A percentile compares a stretch with the other conserved stretches of the same genome.
Evolutionary conservation across 1,140 invertebrate species (phyloP).

Genomic region (honey bee (Apis mellifera)): Amel_HAv3.1 CM009944.2:4311501-4312000

Average conservation of each 20-base stretch:
- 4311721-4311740: not conserved
- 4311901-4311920: not conserved
- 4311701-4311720: not conserved
- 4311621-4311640: constrained; percentile 28
- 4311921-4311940: too few species aligned
- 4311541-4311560: not conserved
- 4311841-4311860: not conserved
- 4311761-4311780: not conserved
- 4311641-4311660: constrained; percentile 38
- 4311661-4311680: constrained; percentile 34
- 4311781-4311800: not conserved
- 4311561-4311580: not conserved
- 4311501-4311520: not conserved
- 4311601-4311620: constrained; percentile 25
- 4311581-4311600: constrained; percentile 23
- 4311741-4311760: constrained; percentile 14
- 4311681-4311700: constrained; percentile 11
- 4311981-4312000: too few species aligned
- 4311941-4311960: too few species aligned
- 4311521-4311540: not conserved
- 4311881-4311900: not conserved
- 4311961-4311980: not conserved
- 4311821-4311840: not conserved
- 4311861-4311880: not conserved
- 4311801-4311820: not conserved